Percentiles rank a stretch among this genome's conserved stretches.
These are phyloP conservation scores for Lissonota sp. DNA, from an alignment of 2,888 invertebrate genomes.

Conservation along the genomic window DNA sequence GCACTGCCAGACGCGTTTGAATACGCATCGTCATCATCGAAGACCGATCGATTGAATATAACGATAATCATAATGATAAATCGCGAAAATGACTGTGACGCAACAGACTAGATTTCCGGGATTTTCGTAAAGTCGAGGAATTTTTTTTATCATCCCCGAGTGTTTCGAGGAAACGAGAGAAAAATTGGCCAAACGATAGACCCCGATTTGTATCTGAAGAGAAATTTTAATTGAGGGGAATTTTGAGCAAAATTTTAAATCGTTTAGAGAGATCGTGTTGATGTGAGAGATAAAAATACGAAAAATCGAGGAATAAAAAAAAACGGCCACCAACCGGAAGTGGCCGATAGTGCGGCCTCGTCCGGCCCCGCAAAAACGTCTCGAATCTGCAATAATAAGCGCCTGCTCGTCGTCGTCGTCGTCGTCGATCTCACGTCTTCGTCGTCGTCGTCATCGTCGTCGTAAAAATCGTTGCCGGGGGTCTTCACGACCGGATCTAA, in stretches of 20 bases:
- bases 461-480: slow-evolving; percentile 71
- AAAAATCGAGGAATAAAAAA: slow-evolving; percentile 10
- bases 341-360: slow-evolving; percentile 36
- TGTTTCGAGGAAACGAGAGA: not conserved
- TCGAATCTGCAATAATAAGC: slow-evolving; percentile 52
- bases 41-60: not conserved
- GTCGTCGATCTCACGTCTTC: slow-evolving; percentile 63
- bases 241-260: no score
- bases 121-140: no score
- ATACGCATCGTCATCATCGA: slow-evolving; percentile 11
- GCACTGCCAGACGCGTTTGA: slow-evolving; percentile 54
- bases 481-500: slow-evolving; percentile 76
- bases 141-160: not conserved
- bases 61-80: not conserved
- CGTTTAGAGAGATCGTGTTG: no score
- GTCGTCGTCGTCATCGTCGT: slow-evolving; percentile 66
- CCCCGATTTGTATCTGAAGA: no score
- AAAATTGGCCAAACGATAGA: not conserved
- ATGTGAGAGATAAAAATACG: not conserved
- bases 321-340: slow-evolving; percentile 29
- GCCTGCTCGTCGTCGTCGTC: slow-evolving; percentile 59
- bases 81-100: slow-evolving; percentile 45
- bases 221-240: no score
- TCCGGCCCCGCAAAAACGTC: slow-evolving; percentile 15
- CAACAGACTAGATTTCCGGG: slow-evolving; percentile 32